These are phyloP conservation scores for Pseudochromis fuscus DNA, from an alignment of 2,797 vertebrate species.

Conservation along the genomic window DNA sequence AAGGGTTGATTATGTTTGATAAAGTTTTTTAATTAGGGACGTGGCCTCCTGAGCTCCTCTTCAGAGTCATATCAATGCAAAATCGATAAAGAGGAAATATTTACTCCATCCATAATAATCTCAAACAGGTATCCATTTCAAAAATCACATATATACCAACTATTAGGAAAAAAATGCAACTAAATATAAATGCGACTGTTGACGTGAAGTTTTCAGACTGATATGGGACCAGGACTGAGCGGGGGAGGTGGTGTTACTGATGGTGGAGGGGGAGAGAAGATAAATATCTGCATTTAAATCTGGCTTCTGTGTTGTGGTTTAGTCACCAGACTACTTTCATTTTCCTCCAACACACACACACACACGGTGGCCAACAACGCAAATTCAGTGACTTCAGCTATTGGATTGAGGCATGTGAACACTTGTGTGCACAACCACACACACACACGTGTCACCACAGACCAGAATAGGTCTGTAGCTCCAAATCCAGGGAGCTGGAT, in stretches of 20 bases:
- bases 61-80: too few relatives aligned
- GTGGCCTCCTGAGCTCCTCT: too few relatives aligned
- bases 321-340: slow-evolving; percentile 82
- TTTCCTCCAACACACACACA: slow-evolving; percentile 75
- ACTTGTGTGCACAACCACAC: slow-evolving; percentile 21
- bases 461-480: slow-evolving; percentile 67
- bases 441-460: slow-evolving; percentile 62
- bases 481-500: slow-evolving; percentile 61
- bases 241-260: slow-evolving; percentile 5
- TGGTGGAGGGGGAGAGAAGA: slow-evolving; percentile 41
- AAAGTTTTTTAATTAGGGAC: too few relatives aligned
- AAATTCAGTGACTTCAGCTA: slow-evolving; percentile 35
- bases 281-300: slow-evolving; percentile 66
- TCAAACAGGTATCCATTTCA: too few relatives aligned
- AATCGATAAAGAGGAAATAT: too few relatives aligned
- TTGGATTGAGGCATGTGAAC: slow-evolving; percentile 57
- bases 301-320: slow-evolving; percentile 84
- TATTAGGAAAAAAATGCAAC: not conserved
- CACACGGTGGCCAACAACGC: slow-evolving; percentile 33
- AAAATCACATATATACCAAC: too few relatives aligned
- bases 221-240: too few relatives aligned
- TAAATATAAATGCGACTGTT: too few relatives aligned
- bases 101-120: too few relatives aligned
- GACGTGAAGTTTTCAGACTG: too few relatives aligned
- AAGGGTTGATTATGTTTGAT: too few relatives aligned